Base-by-base conservation (phyloP, 2,797 vertebrate genomes). In the Podarcis siculus region DNA sequence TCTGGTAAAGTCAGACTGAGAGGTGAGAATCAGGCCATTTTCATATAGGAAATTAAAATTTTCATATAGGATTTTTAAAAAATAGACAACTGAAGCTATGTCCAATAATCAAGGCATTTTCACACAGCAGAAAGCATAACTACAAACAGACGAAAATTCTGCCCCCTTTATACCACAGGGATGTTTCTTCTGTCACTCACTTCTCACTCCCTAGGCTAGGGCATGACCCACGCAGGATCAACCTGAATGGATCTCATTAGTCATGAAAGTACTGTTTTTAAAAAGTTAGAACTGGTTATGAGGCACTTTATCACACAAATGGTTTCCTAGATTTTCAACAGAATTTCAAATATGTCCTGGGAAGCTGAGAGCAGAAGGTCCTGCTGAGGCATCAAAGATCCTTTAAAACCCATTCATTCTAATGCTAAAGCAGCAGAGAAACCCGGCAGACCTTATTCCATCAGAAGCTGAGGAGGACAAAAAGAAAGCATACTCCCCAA, bases 281-380 rank as follows among this genome's bases (percentile, higher is more conserved):
- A 8, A 67, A 49, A 49, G 30, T 55, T 69, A 27, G 42, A 55
- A 8, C 75, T 32, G 8, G 37, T 76, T 69, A 49, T 35, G 5
- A 23, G 39, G n/a, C 23, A 85, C 1, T 77, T 32, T 73, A 69
- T 27, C 21, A 30, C 69, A 78, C 21, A 90, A 86, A 61, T 0
- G 76, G 82, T 89, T 87, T 55, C 21, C 76, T 78, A 90, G 32
- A 66, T 61, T 87, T 61, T 58, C 69, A 79, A 10, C 17, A 72
- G 6, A 30, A n/a, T 61, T 32, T 55, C 77, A 80, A 27, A 83
- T 86, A 0, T 80, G 17, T 73, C 10, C 42, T 42, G 77, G 23
- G 39, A 25, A 79, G 66, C 27, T 83, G 77, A 89, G 79, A 94
- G 1, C 45, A 67, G 80, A 45, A 86, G 3, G 3, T 0, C 0